Evolutionary conservation across 1,140 invertebrate species (phyloP), one percentile per base, ranked within the genome.

Genomic region (Drosophila prosaltans): DNA sequence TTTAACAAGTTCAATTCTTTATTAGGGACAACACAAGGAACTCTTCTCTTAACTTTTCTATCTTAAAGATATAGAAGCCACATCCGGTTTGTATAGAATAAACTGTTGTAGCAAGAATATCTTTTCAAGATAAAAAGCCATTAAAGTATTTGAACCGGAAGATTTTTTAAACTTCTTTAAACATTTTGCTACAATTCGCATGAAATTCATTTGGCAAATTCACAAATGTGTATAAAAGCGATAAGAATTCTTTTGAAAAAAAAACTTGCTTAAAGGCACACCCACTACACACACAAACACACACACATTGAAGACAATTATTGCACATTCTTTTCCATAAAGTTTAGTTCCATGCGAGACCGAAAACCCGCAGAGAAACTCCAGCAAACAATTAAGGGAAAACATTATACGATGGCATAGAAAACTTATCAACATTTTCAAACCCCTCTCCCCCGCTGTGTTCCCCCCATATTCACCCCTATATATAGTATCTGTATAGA

Each of bases 381-480:
- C 45, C 21, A 55, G 41, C 72, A 45, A 75, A 74, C 65, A 69
- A 75, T 48, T 54, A 48, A 59, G 40, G 61, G 7, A 48, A 43
- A 26, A 63, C 40, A 59, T 62, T 75, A 51, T 24, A 26, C 58
- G 72, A 69, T 73, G 72, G 36, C 70, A 67, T 28, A 74, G 54
- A 40, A 69, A 69, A 62, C 41, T 65, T 69, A 69, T 60, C 60
- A 65, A 64, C 66, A 64, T 58, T 51, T 26, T 51, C 2, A 11
- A 3, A 40, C 39, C 39, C 10, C 10, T 5, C 8, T 24, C 7
- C 21, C 2, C 9, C 8, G 10, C 45, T 24, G 45, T 9, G 16
- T 48, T 21, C 4, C 7, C 45, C 45, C 7, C 16, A 16, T 16
- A 48, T 21, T 10, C 3, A 36, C 32, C 45, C 45, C 21, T 24